These are phyloP conservation scores for Clarias gariepinus DNA, from an alignment of 2,113 vertebrate genomes.

Conservation along the genomic window DNA sequence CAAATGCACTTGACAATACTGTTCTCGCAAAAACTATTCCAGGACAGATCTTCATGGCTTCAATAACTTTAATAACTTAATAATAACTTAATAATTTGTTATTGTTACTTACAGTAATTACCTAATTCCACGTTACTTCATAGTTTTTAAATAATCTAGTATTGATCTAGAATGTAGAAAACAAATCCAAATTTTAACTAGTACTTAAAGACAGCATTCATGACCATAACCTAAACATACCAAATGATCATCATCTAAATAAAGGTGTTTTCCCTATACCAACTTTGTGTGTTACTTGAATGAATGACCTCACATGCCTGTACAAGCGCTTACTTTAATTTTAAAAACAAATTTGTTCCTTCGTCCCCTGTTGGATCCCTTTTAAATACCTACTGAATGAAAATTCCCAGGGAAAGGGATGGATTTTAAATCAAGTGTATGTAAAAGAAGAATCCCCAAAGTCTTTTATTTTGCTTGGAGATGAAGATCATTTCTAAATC, in stretches of 20 bases:
- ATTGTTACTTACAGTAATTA: too few species aligned
- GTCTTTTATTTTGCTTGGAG: neutral
- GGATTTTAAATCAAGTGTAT: conserved; percentile 45
- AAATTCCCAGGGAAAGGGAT: conserved; percentile 28
- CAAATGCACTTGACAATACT: too few species aligned
- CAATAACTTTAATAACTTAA: too few species aligned
- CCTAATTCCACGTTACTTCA: too few species aligned
- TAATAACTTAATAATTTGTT: too few species aligned
- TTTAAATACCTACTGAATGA: conserved; percentile 22
- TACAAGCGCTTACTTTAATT: conserved; percentile 31
- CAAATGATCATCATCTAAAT: conserved; percentile 31
- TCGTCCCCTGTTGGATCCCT: conserved; percentile 26
- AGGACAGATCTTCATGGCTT: too few species aligned
- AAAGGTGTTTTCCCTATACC: conserved; percentile 27
- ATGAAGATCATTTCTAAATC: conserved; percentile 29
- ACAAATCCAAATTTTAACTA: too few species aligned
- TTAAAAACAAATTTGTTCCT: conserved; percentile 32
- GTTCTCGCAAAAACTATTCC: too few species aligned
- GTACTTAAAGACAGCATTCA: neutral
- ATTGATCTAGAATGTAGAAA: too few species aligned
- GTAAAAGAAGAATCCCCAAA: conserved; percentile 22
- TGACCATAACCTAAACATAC: neutral
- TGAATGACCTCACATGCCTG: neutral
- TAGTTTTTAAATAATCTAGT: too few species aligned
- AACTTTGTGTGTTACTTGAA: neutral